Evolutionary conservation across 2,888 invertebrate genomes (phyloP), one percentile per base, ranked within the genome.

Genomic region (Autographa pulchrina): DNA sequence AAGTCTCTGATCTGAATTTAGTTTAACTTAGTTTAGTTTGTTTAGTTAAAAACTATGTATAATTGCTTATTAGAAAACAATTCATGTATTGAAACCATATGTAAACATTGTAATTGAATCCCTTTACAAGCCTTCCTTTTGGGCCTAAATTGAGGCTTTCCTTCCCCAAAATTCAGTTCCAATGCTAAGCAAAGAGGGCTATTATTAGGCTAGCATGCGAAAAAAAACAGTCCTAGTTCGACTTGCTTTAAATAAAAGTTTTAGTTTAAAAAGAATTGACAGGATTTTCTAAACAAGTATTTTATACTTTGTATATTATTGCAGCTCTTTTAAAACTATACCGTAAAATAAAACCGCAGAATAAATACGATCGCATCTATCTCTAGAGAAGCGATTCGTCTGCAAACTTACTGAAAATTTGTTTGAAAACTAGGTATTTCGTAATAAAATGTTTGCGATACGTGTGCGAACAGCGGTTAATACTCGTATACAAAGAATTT

Each of bases 361-460:
- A 63, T 16, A 77, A 68, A 59, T 64, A n/a, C n/a, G 11, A 8
- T 62, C 9, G 25, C 8, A 20, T 64, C 35, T 0, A 41, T 70
- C 59, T 66, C 66, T 4, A 62, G 41, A 58, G 35, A 72, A 38
- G 41, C 61, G 41, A 43, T 9, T 43, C 43, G 48, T 18, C 48
- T 16, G 25, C 38, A 62, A 70, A 75, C 43, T 68, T n/a, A 35
- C 43, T 25, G 56, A 32, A 14, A 43, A 68, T 70, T 18, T 60
- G 20, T 68, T 72, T 64, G 9, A 43, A 20, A 70, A 64, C 48
- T 56, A 31, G 11, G 63, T 68, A 56, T 35, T 35, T 66, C 61
- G 31, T 25, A 62, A 60, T 66, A 65, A 68, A 80, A 71, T 38
- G 63, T 67, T 68, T 58, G 54, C 48, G 65, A 68, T 69, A 72